Evolutionary conservation across 2,888 invertebrate genomes (phyloP).

Genomic region (Tortricodes alternella): DNA sequence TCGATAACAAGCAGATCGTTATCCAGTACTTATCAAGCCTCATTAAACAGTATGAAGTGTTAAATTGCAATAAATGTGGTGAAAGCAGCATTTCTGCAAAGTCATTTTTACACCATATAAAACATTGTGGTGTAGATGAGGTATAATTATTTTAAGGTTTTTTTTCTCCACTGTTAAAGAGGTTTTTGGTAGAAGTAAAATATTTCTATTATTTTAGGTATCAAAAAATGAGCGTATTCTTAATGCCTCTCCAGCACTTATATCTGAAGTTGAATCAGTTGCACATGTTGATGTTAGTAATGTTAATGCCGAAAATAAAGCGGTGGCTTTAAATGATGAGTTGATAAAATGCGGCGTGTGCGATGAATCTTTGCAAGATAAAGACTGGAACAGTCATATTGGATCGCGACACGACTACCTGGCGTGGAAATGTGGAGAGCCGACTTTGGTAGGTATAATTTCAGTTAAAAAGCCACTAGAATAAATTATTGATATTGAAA

Average conservation of each 20-base stretch:
- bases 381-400: slow-evolving; percentile 48
- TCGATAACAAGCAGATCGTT: not conserved
- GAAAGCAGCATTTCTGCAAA: not conserved
- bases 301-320: not conserved
- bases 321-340: not conserved
- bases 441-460: slow-evolving; percentile 42
- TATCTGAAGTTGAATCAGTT: not conserved
- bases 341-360: slow-evolving; percentile 40
- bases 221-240: not conserved
- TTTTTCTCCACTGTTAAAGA: too few species aligned
- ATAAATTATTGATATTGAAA: too few species aligned
- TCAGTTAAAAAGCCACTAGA: not conserved
- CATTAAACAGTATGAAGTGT: not conserved
- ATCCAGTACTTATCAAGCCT: not conserved
- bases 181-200: too few species aligned
- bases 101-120: slow-evolving; percentile 5
- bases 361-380: slow-evolving; percentile 16
- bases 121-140: not conserved
- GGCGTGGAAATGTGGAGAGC: slow-evolving; percentile 46
- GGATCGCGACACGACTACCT: slow-evolving; percentile 46
- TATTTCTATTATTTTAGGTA: too few species aligned
- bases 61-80: slow-evolving; percentile 4
- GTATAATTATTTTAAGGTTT: not conserved
- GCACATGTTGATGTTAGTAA: not conserved
- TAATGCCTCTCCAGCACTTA: not conserved